Evolutionary conservation across 2,113 vertebrate species (phyloP).

Genomic region (Anoplopoma fimbria): DNA sequence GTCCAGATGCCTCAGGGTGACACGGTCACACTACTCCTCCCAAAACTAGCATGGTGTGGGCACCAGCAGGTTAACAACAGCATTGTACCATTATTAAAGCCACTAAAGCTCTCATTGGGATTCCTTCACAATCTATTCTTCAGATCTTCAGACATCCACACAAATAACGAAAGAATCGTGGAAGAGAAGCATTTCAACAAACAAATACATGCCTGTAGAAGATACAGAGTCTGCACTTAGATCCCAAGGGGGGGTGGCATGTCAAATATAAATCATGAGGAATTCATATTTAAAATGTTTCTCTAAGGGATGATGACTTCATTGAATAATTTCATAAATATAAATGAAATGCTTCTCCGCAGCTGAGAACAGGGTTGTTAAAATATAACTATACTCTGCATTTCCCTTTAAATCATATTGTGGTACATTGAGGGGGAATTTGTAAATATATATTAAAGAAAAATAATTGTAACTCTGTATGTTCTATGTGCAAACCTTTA

Average conservation of each 20-base stretch:
- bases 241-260: neutral
- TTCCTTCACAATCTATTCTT: neutral
- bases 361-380: neutral
- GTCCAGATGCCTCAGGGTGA: constrained; percentile 50
- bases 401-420: neutral
- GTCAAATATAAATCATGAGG: constrained; percentile 4
- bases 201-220: neutral
- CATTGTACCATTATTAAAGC: neutral
- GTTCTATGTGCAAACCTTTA: neutral
- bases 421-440: neutral
- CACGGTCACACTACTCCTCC: constrained; percentile 55
- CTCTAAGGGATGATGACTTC: neutral
- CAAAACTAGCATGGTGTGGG: constrained; percentile 23
- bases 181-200: neutral
- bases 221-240: constrained; percentile 1
- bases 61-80: neutral
- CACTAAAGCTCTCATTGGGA: neutral
- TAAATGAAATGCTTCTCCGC: constrained; percentile 17
- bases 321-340: constrained; percentile 21
- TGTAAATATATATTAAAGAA: neutral
- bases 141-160: neutral
- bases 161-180: neutral
- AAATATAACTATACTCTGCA: neutral
- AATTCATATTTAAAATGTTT: constrained; percentile 31
- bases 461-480: neutral